Evolutionary conservation across 1,140 invertebrate species (phyloP).

Genomic region (Apis mellifera): DNA sequence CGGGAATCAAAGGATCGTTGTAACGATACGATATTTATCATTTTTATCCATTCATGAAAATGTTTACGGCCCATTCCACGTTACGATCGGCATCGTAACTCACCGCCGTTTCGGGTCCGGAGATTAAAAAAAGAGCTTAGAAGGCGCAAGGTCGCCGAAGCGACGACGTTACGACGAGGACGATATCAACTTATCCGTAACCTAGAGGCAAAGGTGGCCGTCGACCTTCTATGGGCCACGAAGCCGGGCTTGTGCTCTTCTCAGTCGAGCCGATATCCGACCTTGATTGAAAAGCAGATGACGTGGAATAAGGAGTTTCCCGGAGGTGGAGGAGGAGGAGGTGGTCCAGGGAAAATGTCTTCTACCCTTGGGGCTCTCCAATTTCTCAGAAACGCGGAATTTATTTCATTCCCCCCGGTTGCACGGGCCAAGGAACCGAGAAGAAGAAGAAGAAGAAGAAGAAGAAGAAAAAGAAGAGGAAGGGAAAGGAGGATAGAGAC

Average conservation of each 20-base stretch:
- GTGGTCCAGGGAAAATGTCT: conserved; percentile 66
- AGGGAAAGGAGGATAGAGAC: conserved; percentile 7
- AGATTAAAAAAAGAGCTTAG: conserved; percentile 46
- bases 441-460: conserved; percentile 9
- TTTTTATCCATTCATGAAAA: not conserved
- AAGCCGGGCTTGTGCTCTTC: conserved; percentile 55
- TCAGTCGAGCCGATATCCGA: conserved; percentile 59
- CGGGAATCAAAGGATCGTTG: not conserved
- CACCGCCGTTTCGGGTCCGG: conserved; percentile 2
- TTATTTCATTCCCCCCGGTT: conserved; percentile 66
- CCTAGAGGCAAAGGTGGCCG: conserved; percentile 42
- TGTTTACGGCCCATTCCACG: not conserved
- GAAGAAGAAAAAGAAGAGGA: not conserved
- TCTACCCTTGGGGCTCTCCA: conserved; percentile 65
- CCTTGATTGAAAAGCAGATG: conserved; percentile 71
- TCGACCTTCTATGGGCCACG: conserved; percentile 30
- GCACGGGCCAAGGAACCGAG: conserved; percentile 23
- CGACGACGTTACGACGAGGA: conserved; percentile 37
- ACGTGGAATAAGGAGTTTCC: conserved; percentile 69
- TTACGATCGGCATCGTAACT: conserved; percentile 35
- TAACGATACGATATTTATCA: not conserved
- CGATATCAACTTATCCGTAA: conserved; percentile 62
- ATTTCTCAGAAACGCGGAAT: conserved; percentile 69
- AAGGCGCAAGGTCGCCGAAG: conserved; percentile 49
- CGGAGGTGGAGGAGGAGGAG: not conserved